A percentile compares a stretch with the other conserved stretches of the same genome.
Conservation (phyloP, 2,888 invertebrate species). For the Apamea anceps region DNA sequence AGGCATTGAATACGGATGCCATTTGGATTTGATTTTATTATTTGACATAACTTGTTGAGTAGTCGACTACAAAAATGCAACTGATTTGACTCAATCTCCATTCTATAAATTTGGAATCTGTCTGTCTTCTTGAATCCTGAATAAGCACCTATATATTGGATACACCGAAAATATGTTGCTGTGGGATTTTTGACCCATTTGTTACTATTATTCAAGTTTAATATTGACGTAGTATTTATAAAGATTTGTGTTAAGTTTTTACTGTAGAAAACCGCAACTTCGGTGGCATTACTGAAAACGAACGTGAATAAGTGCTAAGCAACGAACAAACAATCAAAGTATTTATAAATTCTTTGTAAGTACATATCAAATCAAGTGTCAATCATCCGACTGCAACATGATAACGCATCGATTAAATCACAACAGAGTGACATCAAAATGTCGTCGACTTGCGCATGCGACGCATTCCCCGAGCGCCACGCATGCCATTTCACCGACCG, state of each 20-base stretch:
- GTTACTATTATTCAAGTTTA: not conserved
- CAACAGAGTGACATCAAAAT: conserved; percentile 54
- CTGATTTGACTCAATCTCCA: not conserved
- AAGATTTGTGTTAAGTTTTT: not conserved
- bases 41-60: not conserved
- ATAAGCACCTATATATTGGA: not conserved
- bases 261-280: not conserved
- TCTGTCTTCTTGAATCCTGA: not conserved
- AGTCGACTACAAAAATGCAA: not conserved
- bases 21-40: conserved; percentile 39
- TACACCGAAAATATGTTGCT: not conserved
- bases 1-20: conserved; percentile 4
- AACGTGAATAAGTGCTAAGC: not conserved
- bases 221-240: not conserved
- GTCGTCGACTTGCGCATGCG: conserved; percentile 43
- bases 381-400: conserved; percentile 25
- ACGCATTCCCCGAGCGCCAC: conserved; percentile 58
- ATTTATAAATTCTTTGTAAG: conserved; percentile 5
- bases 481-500: conserved; percentile 60
- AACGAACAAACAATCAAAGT: not conserved
- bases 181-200: not conserved
- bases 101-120: not conserved
- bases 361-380: conserved; percentile 6
- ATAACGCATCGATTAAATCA: conserved; percentile 47
- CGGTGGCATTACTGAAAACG: no score